These are phyloP conservation scores for Lordiphosa fenestrarum DNA, from an alignment of 2,888 invertebrate genomes.

Conservation along the genomic window DNA sequence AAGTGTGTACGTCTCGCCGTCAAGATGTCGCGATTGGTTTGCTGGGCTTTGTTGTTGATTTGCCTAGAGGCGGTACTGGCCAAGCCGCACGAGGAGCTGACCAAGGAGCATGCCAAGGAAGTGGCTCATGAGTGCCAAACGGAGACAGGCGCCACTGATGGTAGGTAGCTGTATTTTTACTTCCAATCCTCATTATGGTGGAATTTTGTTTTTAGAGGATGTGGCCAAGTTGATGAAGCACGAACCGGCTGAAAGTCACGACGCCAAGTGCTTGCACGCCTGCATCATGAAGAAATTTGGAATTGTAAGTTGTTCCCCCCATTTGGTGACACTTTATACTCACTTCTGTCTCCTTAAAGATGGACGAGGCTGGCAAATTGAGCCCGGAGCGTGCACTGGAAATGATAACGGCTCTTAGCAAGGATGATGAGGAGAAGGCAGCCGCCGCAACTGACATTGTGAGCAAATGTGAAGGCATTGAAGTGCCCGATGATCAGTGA, in stretches of 20 bases:
- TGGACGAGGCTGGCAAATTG: slow-evolving; percentile 74
- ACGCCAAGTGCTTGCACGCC: slow-evolving; percentile 77
- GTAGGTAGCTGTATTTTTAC: slow-evolving; percentile 41
- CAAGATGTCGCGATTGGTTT: slow-evolving; percentile 52
- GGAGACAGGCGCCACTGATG: slow-evolving; percentile 75
- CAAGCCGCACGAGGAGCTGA: slow-evolving; percentile 55
- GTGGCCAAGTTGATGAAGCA: slow-evolving; percentile 69
- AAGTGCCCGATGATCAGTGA: slow-evolving; percentile 77
- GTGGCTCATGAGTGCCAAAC: slow-evolving; percentile 68
- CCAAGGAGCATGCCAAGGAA: slow-evolving; percentile 57
- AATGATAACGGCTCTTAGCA: slow-evolving; percentile 52
- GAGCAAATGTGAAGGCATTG: slow-evolving; percentile 58
- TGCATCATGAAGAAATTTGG: slow-evolving; percentile 77
- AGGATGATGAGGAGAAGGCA: slow-evolving; percentile 62
- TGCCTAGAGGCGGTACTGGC: slow-evolving; percentile 18
- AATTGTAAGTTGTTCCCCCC: slow-evolving; percentile 60
- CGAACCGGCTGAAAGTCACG: slow-evolving; percentile 52
- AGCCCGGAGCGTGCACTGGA: slow-evolving; percentile 56
- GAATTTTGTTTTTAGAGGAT: slow-evolving; percentile 58
- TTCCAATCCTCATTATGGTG: not conserved
- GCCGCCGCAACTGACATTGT: slow-evolving; percentile 47
- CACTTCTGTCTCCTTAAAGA: slow-evolving; percentile 42
- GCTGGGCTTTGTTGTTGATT: slow-evolving; percentile 13
- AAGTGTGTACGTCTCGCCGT: slow-evolving; percentile 14
- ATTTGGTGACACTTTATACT: not conserved